These are phyloP conservation scores for Ophioderma brevispina DNA, from an alignment of 35 echinoderm and acorn worm species.

Conservation along the genomic window DNA sequence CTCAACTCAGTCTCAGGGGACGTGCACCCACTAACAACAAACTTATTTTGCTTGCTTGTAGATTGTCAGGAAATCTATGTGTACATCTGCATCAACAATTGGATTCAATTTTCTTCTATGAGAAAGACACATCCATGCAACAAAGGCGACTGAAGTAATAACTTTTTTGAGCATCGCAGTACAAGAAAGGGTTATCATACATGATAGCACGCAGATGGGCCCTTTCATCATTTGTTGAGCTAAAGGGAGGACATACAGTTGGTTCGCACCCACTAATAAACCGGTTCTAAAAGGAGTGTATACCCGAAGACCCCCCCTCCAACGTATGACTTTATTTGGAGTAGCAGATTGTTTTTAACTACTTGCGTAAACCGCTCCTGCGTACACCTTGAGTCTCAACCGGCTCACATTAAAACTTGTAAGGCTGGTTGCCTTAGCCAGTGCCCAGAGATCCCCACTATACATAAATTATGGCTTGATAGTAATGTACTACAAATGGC, in stretches of 20 bases:
- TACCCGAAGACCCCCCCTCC: conserved; percentile 43
- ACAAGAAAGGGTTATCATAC: conserved; percentile 20
- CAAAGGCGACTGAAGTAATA: conserved; percentile 9
- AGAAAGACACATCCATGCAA: conserved; percentile 47
- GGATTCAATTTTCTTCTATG: conserved; percentile 55
- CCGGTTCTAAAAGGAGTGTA: conserved; percentile 72
- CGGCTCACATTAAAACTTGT: conserved; percentile 48
- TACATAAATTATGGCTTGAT: conserved; percentile 23
- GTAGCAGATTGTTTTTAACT: conserved; percentile 45
- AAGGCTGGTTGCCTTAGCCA: conserved; percentile 44
- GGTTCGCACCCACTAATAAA: conserved; percentile 50
- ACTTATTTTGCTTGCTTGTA: conserved; percentile 56
- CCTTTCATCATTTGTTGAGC: conserved; percentile 32
- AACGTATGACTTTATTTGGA: conserved; percentile 57
- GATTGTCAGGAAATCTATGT: conserved; percentile 59
- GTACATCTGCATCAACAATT: conserved; percentile 52
- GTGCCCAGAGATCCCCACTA: conserved; percentile 42
- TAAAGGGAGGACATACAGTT: conserved; percentile 7
- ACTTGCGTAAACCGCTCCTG: conserved; percentile 23
- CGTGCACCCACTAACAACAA: conserved; percentile 25
- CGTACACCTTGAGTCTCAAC: conserved; percentile 26
- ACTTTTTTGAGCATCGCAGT: conserved; percentile 17
- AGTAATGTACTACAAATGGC: neutral
- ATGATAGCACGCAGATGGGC: conserved; percentile 56
- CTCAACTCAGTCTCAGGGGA: conserved; percentile 20